Percentiles rank a stretch among this genome's conserved stretches.
Evolutionary conservation across 2,797 vertebrate species (phyloP).

Genomic region (Phataginus tetradactyla): DNA sequence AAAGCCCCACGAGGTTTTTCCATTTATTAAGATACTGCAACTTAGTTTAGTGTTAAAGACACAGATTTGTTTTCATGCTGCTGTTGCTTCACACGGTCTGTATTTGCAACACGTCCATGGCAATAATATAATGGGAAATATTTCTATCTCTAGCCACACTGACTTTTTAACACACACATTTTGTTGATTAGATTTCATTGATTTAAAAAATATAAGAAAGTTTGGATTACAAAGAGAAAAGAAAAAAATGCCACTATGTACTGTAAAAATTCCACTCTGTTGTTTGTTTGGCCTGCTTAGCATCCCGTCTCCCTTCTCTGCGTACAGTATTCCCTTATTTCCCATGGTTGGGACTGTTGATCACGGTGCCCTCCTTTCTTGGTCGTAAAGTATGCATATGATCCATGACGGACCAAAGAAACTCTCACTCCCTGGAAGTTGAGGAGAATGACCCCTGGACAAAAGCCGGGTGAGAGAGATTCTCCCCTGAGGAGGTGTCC

Average conservation of each 20-base stretch:
- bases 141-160: not conserved
- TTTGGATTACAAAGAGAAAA: slow-evolving; percentile 3
- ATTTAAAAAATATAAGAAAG: not conserved
- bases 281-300: not conserved
- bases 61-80: not conserved
- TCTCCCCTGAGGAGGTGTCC: not conserved
- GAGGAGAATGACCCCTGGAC: not conserved
- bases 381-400: not conserved
- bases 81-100: not conserved
- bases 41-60: not conserved
- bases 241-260: not conserved
- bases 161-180: not conserved
- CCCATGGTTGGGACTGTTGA: not conserved
- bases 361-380: not conserved
- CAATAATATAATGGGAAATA: not conserved
- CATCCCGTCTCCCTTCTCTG: not conserved
- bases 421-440: not conserved
- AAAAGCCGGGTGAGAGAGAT: not conserved
- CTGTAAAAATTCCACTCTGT: not conserved
- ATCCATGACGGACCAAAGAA: not conserved
- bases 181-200: not conserved
- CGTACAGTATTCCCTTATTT: accelerated
- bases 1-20: not conserved
- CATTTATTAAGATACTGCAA: not conserved
- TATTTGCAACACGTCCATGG: not conserved